Conservation (phyloP, 2,888 invertebrate genomes). For the Euclidia mi region DNA sequence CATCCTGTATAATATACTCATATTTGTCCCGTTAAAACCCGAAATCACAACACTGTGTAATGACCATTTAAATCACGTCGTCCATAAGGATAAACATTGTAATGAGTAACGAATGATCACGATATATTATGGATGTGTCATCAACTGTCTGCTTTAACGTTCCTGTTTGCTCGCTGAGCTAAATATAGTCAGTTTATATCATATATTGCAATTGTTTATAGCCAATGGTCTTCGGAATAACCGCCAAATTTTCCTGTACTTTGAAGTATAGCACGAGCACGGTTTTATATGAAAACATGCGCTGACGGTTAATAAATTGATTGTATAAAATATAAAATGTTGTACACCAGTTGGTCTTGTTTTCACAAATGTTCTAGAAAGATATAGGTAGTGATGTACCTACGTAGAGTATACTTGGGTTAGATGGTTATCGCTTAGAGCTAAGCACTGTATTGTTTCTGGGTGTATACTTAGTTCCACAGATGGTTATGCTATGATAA, state of each 20-base stretch:
- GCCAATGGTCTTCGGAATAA: conserved; percentile 39
- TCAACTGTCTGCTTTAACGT: conserved; percentile 25
- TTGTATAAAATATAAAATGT: conserved; percentile 26
- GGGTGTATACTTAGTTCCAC: no score
- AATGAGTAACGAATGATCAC: no score
- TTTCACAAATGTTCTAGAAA: conserved; percentile 8
- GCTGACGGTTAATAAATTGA: conserved; percentile 32
- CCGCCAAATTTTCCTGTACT: conserved; percentile 46
- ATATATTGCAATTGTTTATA: conserved; percentile 67
- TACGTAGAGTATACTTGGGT: no score
- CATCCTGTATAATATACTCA: no score
- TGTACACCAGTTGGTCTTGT: conserved; percentile 9
- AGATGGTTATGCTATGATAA: no score
- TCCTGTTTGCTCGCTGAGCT: conserved; percentile 39
- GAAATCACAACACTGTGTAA: no score
- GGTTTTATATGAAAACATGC: conserved; percentile 39
- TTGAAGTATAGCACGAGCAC: conserved; percentile 40
- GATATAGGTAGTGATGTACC: neutral
- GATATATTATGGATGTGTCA: conserved; percentile 30
- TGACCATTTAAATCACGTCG: no score
- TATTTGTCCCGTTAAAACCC: no score
- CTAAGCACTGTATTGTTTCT: no score
- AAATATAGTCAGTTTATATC: conserved; percentile 70
- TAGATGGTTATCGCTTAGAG: no score
- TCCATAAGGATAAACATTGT: no score